Base-by-base conservation (phyloP, 2,888 invertebrate genomes). In the Linhomoeus sp. region DNA sequence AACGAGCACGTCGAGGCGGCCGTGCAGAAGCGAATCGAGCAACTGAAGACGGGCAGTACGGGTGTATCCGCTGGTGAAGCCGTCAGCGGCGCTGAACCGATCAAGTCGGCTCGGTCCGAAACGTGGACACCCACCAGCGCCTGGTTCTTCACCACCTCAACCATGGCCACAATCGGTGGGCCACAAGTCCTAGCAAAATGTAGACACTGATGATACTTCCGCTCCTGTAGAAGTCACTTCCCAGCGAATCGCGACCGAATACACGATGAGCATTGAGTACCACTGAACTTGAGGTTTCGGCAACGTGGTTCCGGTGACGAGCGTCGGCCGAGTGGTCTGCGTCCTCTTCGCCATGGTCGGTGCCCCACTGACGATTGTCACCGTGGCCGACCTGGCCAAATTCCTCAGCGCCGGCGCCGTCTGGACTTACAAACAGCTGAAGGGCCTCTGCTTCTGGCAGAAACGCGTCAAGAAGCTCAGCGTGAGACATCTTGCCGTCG, bases 341-440 rank as follows among this genome's bases (percentile, higher is more conserved):
- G 60, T 63, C 17, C 51, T 63, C 33, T 63, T 63, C 43, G 63
- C 63, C 1, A 47, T 63, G 14, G 57, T 63, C 41, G 63, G 63
- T 14, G 63, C 63, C 12, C 63, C 63, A 7, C 51, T 63, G 39
- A 61, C 63, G 26, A 62, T 62, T 49, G 62, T 64, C 37, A 63
- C 63, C 20, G 62, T 63, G 45, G 63, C 33, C 38, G 62, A 62
- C 55, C 48, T 62, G 52, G 62, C 63, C 45, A 62, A 62, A 52
- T 62, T 62, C 46, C 54, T 62, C 14, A 62, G 62, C 26, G 63
- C 64, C 48, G 59, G 59, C 52, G 64, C 61, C 2, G 62, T 63
- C 26, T 62, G 61, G 61, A 45, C 58, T 43, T 63, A 59, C 50
- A 55, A 54, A 43, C 52, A 53, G 43, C 53, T 60, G 56, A 49